phyloP scores from a whole-genome alignment of 2,113 vertebrate species.

The Irena cyanogastra region DNA sequence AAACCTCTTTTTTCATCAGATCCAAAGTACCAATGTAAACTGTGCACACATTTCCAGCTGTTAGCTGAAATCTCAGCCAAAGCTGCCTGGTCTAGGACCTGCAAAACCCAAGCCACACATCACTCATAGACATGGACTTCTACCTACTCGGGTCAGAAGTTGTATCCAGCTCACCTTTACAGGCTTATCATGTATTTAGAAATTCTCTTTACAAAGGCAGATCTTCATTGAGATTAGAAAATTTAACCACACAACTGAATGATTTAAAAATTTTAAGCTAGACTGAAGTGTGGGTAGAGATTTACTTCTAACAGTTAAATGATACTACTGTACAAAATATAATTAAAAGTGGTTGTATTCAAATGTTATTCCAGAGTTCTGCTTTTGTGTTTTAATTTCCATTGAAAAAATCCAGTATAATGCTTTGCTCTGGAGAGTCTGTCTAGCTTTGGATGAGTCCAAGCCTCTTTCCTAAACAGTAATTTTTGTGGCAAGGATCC shows the following conservation, averaged over 20 bases:
- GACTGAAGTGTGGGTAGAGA: neutral
- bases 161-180: neutral
- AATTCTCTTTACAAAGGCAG: neutral
- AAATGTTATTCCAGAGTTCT: neutral
- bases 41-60: neutral
- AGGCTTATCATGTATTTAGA: neutral
- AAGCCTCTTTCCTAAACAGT: neutral
- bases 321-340: neutral
- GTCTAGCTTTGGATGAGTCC: neutral
- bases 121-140: neutral
- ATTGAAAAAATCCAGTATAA: neutral
- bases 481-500: neutral
- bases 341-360: neutral
- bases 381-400: neutral
- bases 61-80: neutral
- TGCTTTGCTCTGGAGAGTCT: neutral
- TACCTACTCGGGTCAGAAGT: neutral
- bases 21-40: neutral
- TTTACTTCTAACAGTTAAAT: neutral
- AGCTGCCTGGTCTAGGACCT: neutral
- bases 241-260: neutral
- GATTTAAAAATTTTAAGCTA: neutral
- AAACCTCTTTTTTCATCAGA: neutral
- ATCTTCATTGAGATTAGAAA: neutral
- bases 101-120: neutral